These are phyloP conservation scores for Tarsius wallacei DNA, from an alignment of 2,797 vertebrate genomes.

Conservation along the genomic window DNA sequence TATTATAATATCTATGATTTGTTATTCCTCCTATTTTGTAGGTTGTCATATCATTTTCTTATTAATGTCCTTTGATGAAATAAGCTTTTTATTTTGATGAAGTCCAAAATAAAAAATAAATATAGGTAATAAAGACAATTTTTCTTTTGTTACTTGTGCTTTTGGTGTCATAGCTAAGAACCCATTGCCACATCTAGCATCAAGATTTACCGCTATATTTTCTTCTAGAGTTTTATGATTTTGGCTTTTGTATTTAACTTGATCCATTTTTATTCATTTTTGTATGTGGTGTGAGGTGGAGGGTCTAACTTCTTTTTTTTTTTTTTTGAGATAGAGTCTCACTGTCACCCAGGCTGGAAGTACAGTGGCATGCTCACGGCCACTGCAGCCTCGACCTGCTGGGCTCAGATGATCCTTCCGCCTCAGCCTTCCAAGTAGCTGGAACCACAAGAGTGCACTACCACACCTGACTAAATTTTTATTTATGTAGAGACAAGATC, in stretches of 20 bases:
- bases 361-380: background rate
- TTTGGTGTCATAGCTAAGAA: background rate
- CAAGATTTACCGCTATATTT: background rate
- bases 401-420: background rate
- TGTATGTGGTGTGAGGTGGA: background rate
- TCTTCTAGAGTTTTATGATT: background rate
- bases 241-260: slow-evolving; percentile 2
- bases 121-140: background rate
- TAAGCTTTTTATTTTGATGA: background rate
- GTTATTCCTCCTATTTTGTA: background rate
- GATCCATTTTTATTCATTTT: background rate
- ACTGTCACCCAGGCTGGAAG: background rate
- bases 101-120: background rate
- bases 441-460: background rate
- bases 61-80: background rate
- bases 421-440: background rate
- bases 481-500: too few relatives aligned
- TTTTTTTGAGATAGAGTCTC: background rate
- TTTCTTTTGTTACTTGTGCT: background rate
- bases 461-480: too few relatives aligned
- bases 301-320: background rate
- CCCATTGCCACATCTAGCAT: background rate
- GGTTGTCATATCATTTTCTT: slow-evolving; percentile 19
- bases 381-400: background rate
- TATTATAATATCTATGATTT: background rate